These are phyloP conservation scores for Heliconius hortense DNA, from an alignment of 2,888 invertebrate genomes.

Conservation along the genomic window DNA sequence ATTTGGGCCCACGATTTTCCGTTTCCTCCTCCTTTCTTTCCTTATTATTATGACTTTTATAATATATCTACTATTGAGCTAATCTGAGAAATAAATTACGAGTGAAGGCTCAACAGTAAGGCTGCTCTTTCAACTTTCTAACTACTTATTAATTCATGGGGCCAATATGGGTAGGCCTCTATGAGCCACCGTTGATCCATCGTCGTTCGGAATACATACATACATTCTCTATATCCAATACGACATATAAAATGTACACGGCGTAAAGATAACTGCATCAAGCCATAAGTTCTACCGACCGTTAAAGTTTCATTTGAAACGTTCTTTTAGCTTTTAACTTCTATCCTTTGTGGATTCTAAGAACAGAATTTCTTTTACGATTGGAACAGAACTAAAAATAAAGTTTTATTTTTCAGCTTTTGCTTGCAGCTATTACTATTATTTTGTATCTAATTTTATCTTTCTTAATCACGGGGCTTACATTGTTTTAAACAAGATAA, in stretches of 20 bases:
- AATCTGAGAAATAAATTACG: too few relatives aligned
- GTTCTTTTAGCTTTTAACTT: constrained; percentile 66
- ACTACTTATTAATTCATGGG: too few relatives aligned
- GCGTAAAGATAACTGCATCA: constrained; percentile 27
- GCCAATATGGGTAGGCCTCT: too few relatives aligned
- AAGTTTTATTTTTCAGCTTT: constrained; percentile 54
- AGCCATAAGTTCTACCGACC: constrained; percentile 29
- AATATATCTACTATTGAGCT: too few relatives aligned
- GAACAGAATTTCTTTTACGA: constrained; percentile 63
- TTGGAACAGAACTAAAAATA: constrained; percentile 52
- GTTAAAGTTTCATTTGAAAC: constrained; percentile 60
- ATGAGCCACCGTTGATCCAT: too few relatives aligned
- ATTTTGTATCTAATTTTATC: constrained; percentile 27
- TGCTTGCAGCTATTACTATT: constrained; percentile 16
- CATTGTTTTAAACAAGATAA: background rate
- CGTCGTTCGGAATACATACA: background rate
- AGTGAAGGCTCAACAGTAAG: too few relatives aligned
- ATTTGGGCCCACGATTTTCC: too few relatives aligned
- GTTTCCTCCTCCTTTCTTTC: too few relatives aligned
- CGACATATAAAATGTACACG: constrained; percentile 10
- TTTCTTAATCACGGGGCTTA: constrained; percentile 18
- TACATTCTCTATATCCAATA: background rate
- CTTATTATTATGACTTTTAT: too few relatives aligned
- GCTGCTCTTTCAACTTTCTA: too few relatives aligned
- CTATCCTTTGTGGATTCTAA: constrained; percentile 70